A percentile compares a stretch with the other conserved stretches of the same genome.
Evolutionary conservation across 2,888 invertebrate genomes (phyloP).

Genomic region (Limnephilus lunatus): DNA sequence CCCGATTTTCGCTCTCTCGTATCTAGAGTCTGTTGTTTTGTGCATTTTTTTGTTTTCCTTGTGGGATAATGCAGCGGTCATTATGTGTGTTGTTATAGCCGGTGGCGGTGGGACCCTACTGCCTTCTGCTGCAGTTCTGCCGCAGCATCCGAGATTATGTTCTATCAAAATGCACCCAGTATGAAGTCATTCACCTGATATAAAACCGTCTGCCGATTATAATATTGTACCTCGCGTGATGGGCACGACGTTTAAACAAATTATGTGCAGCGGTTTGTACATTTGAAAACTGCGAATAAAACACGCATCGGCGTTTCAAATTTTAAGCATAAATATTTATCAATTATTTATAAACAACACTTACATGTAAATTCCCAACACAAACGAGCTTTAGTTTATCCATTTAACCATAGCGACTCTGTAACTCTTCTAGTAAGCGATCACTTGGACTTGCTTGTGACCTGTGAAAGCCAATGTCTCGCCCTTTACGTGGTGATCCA

Average conservation of each 20-base stretch:
- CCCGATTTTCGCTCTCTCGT: constrained; percentile 38
- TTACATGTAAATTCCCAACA: neutral
- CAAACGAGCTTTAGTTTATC: neutral
- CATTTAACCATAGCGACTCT: neutral
- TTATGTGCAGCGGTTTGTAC: neutral
- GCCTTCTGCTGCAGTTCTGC: constrained; percentile 20
- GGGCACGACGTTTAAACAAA: neutral
- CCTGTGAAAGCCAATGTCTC: neutral
- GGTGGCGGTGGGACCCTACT: constrained; percentile 17
- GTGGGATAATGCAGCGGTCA: constrained; percentile 48
- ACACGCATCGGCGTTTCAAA: neutral
- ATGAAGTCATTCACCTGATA: constrained; percentile 51
- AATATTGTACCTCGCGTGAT: constrained; percentile 29
- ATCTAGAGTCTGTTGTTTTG: constrained; percentile 47
- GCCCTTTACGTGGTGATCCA: neutral
- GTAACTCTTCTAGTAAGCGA: neutral
- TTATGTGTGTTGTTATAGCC: constrained; percentile 50
- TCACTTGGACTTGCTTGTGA: neutral
- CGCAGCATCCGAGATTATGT: constrained; percentile 28
- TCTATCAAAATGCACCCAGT: constrained; percentile 41
- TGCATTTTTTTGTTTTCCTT: constrained; percentile 39
- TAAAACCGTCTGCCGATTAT: constrained; percentile 37
- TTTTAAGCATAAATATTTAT: neutral
- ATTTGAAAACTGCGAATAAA: neutral
- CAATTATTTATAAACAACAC: neutral